These are phyloP conservation scores for Neogale vison DNA, from an alignment of 2,113 vertebrate species.

Conservation along the genomic window DNA sequence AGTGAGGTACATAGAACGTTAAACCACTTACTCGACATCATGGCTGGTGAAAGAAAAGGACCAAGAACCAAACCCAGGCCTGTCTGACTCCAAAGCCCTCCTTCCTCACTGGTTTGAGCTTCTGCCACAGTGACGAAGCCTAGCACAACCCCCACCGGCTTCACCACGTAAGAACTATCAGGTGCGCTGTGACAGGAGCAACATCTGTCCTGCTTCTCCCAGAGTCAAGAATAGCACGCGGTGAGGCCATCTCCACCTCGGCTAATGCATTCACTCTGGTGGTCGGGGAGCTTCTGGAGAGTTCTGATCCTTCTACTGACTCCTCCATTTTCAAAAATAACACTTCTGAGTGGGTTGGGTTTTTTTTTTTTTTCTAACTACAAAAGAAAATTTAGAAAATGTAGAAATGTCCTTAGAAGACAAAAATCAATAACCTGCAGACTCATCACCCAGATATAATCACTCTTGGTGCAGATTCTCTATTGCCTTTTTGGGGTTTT, in stretches of 20 bases:
- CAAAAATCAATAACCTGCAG: background rate
- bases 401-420: background rate
- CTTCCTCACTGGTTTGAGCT: background rate
- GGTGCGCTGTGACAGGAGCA: background rate
- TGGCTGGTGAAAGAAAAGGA: background rate
- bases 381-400: constrained; percentile 20
- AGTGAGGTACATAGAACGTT: background rate
- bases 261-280: background rate
- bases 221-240: background rate
- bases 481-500: background rate
- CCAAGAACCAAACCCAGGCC: background rate
- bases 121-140: background rate
- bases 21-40: background rate
- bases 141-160: background rate
- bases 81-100: background rate
- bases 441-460: background rate
- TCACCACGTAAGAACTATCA: background rate
- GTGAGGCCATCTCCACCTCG: background rate
- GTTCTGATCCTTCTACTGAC: background rate
- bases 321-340: background rate
- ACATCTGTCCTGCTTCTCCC: rapidly evolving
- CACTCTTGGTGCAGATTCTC: background rate
- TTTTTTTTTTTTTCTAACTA: background rate
- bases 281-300: background rate
- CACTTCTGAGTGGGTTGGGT: background rate